Evolutionary conservation across 2,888 invertebrate species (phyloP).

Genomic region (Calliscelio sp.): DNA sequence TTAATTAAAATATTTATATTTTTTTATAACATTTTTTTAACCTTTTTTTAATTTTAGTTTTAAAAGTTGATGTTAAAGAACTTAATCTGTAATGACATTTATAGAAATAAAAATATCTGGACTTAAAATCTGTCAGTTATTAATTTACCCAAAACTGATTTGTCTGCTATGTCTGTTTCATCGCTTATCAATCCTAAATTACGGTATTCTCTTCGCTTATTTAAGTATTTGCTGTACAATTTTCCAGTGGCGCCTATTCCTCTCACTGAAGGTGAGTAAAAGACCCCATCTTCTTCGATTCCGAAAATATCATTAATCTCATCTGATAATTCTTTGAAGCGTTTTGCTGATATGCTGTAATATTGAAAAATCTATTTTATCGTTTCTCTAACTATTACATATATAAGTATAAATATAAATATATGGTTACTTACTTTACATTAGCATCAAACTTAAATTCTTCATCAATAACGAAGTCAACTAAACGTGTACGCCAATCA

Average conservation of each 20-base stretch:
- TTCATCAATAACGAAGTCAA: conserved; percentile 31
- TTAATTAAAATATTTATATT: no score
- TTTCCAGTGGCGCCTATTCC: conserved; percentile 28
- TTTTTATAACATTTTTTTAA: no score
- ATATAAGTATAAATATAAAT: no score
- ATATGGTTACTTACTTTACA: background rate
- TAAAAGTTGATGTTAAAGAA: background rate
- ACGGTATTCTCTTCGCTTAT: conserved; percentile 33
- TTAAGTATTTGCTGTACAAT: conserved; percentile 31
- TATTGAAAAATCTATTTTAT: background rate
- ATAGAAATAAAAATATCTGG: no score
- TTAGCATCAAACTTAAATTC: conserved; percentile 15
- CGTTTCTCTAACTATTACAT: no score
- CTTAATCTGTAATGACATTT: background rate
- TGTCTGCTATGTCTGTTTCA: background rate
- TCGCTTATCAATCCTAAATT: conserved; percentile 22
- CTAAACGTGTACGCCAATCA: conserved; percentile 26
- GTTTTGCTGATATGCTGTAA: conserved; percentile 33
- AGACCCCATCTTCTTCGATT: background rate
- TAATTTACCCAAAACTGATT: background rate
- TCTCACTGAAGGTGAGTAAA: conserved; percentile 27
- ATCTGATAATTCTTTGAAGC: conserved; percentile 16
- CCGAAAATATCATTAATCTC: conserved; percentile 36
- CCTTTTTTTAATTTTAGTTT: no score
- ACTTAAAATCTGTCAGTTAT: no score